Evolutionary conservation across 2,888 invertebrate species (phyloP).

Genomic region (Quadriops clusia): DNA sequence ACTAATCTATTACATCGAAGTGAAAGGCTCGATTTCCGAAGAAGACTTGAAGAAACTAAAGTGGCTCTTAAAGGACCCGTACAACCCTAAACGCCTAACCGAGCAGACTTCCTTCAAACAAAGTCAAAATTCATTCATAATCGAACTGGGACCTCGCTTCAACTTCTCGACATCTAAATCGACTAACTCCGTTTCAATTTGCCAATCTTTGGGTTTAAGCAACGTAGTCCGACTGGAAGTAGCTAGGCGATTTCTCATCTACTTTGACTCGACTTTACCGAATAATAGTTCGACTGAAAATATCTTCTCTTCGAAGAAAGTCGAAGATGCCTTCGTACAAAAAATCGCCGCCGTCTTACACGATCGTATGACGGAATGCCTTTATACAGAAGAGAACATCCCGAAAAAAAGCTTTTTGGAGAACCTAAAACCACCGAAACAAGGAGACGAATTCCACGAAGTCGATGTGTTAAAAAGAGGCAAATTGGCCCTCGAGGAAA

Average conservation of each 20-base stretch:
- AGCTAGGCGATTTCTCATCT: slow-evolving; percentile 66
- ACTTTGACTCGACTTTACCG: slow-evolving; percentile 29
- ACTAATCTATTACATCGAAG: slow-evolving; percentile 70
- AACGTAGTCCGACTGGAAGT: slow-evolving; percentile 72
- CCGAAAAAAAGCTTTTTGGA: slow-evolving; percentile 57
- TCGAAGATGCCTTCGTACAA: too few relatives aligned
- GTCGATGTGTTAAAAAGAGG: slow-evolving; percentile 75
- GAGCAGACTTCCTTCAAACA: slow-evolving; percentile 40
- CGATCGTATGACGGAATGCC: slow-evolving; percentile 90
- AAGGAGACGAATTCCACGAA: slow-evolving; percentile 63
- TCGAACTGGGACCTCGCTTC: slow-evolving; percentile 88
- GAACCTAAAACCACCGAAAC: slow-evolving; percentile 47
- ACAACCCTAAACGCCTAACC: slow-evolving; percentile 47
- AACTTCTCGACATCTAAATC: slow-evolving; percentile 94
- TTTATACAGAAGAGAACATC: slow-evolving; percentile 55
- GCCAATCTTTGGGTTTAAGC: slow-evolving; percentile 66
- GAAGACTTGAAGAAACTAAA: slow-evolving; percentile 48
- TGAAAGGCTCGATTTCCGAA: slow-evolving; percentile 41
- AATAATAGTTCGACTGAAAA: too few relatives aligned
- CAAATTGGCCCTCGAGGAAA: slow-evolving; percentile 64
- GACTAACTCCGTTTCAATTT: slow-evolving; percentile 92
- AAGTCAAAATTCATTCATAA: slow-evolving; percentile 39
- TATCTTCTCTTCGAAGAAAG: too few relatives aligned
- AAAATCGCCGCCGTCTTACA: slow-evolving; percentile 54
- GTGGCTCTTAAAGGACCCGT: slow-evolving; percentile 70